Base-by-base conservation (phyloP, 2,797 vertebrate species). In the Danio aesculapii region DNA sequence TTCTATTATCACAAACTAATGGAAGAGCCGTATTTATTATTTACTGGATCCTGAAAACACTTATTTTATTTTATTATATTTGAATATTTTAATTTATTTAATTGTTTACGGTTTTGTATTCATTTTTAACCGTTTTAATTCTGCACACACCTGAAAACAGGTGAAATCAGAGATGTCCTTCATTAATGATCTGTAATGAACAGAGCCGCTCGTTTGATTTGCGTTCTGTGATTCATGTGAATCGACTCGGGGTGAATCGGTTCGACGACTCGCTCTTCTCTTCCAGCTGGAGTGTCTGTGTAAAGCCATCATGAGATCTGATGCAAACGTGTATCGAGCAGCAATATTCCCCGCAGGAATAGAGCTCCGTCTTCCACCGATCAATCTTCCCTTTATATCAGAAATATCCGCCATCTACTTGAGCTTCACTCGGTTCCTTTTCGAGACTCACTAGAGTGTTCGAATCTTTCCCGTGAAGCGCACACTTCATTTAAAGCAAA, bases 321-420 rank as follows among this genome's bases (percentile, higher is more conserved):
- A 70, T 46, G 58, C 79, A 79, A 74, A 74, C 75, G 70, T 86
- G 81, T 76, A 62, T 71, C 8, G 52, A 67, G 30, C 69, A 64
- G 75, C 64, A 83, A 82, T 84, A 83, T 76, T 67, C 73, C 73
- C 84, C 74, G 82, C 67, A 84, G 73, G 74, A 80, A 86, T 79
- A 81, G 66, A 61, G 67, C 64, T 61, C 79, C 75, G 86, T 87
- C 82, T 87, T 87, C 84, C 86, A 82, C 79, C 11, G 75, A 82
- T 5, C 14, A 74, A 77, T 74, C 83, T 77, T 85, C 79, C 83
- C 79, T 86, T 86, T 84, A 81, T 69, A 30, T 30, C 30, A 30
- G 30, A 30, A 67, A 61, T 16, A 41, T 66, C 10, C 59, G 52
- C 78, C 4, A 83, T 79, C 77, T 78, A 57, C 81, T 74, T 59